A percentile compares a stretch with the other conserved stretches of the same genome.
phyloP scores from a whole-genome alignment of 2,888 invertebrate species.

The Lissocephala sabroskyi region DNA sequence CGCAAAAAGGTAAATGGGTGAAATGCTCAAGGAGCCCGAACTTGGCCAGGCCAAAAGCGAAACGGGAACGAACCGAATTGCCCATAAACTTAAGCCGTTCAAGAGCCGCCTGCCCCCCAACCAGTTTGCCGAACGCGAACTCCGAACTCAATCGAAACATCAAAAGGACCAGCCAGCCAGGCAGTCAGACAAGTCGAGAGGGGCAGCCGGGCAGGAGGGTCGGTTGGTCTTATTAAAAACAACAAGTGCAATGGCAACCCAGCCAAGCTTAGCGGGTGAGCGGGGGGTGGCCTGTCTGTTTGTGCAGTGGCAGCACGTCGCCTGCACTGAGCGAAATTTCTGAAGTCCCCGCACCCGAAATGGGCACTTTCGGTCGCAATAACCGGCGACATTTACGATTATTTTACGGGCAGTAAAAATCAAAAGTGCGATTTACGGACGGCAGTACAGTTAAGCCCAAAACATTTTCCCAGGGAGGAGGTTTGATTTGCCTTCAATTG shows the following conservation, averaged over 20 bases:
- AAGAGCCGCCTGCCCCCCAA: too few relatives aligned
- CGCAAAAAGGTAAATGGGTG: slow-evolving; percentile 63
- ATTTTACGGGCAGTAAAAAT: slow-evolving; percentile 73
- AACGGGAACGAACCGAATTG: slow-evolving; percentile 60
- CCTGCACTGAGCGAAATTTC: slow-evolving; percentile 66
- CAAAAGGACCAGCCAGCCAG: slow-evolving; percentile 48
- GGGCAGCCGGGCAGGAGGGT: slow-evolving; percentile 34
- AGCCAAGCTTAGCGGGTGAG: slow-evolving; percentile 8
- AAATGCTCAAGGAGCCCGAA: slow-evolving; percentile 65
- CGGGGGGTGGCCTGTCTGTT: slow-evolving; percentile 36
- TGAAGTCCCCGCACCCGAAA: slow-evolving; percentile 64
- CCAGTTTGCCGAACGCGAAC: slow-evolving; percentile 60
- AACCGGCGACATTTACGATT: slow-evolving; percentile 73
- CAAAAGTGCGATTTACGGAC: slow-evolving; percentile 72
- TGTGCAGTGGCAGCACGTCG: slow-evolving; percentile 60
- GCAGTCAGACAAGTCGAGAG: slow-evolving; percentile 18
- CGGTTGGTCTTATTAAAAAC: slow-evolving; percentile 67
- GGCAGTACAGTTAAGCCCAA: slow-evolving; percentile 16
- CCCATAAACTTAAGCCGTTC: slow-evolving; percentile 59
- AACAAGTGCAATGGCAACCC: slow-evolving; percentile 55
- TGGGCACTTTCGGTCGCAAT: slow-evolving; percentile 72
- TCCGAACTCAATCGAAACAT: slow-evolving; percentile 66
- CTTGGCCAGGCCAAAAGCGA: slow-evolving; percentile 26
- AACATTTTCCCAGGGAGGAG: too few relatives aligned
- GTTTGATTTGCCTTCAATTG: too few relatives aligned